Evolutionary conservation across 2,888 invertebrate species (phyloP).

Genomic region (Drosophila mimetica): DNA sequence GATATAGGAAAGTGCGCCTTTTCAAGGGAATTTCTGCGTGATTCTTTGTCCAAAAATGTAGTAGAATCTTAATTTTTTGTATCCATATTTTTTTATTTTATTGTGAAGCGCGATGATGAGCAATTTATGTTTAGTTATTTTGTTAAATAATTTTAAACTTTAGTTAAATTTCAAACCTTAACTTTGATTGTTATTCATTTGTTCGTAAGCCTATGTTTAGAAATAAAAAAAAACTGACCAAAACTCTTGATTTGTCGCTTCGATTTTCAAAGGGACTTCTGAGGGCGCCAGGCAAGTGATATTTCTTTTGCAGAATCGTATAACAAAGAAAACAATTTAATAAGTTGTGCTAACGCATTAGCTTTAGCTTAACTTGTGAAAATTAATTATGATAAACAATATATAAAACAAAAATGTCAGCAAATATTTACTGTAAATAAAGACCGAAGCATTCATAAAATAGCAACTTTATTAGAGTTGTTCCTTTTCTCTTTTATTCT

Average conservation of each 20-base stretch:
- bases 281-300: constrained; percentile 37
- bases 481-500: no score
- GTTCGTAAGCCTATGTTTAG: constrained; percentile 54
- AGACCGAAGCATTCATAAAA: constrained; percentile 57
- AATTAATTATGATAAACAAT: not conserved
- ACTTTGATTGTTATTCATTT: constrained; percentile 66
- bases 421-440: constrained; percentile 67
- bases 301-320: constrained; percentile 26
- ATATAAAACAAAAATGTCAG: constrained; percentile 8
- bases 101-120: constrained; percentile 21
- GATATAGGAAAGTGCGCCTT: constrained; percentile 54
- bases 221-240: constrained; percentile 54
- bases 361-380: constrained; percentile 61
- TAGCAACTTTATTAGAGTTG: constrained; percentile 43
- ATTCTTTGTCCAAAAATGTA: constrained; percentile 75
- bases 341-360: constrained; percentile 32
- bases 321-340: constrained; percentile 12
- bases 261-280: constrained; percentile 3
- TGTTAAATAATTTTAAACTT: constrained; percentile 76
- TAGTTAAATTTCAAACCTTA: constrained; percentile 47
- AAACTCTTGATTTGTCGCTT: constrained; percentile 19
- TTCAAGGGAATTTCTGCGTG: constrained; percentile 63
- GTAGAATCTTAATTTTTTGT: constrained; percentile 53
- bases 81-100: constrained; percentile 20
- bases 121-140: constrained; percentile 65